phyloP scores from a whole-genome alignment of 2,888 invertebrate species.

The Mellilla xanthometata region DNA sequence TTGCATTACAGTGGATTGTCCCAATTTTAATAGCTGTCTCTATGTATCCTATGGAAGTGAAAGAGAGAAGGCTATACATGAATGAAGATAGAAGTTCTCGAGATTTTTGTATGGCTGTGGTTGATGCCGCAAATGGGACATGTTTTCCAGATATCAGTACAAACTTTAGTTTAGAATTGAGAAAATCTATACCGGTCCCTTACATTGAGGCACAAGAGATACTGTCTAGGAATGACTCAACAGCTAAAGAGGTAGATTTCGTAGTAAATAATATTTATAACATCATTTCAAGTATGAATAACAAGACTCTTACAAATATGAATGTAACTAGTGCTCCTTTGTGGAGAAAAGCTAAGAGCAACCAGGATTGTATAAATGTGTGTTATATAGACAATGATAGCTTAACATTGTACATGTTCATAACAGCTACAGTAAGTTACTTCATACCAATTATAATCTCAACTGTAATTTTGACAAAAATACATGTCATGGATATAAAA shows the following conservation, averaged over 20 bases:
- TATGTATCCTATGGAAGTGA: conserved; percentile 65
- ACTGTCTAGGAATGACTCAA: conserved; percentile 36
- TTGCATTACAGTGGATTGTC: conserved; percentile 63
- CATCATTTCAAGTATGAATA: conserved; percentile 54
- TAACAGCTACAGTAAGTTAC: conserved; percentile 58
- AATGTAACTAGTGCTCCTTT: conserved; percentile 46
- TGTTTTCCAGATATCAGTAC: conserved; percentile 37
- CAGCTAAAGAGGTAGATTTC: conserved; percentile 42
- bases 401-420: conserved; percentile 63
- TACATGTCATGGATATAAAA: conserved; percentile 59
- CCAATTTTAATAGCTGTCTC: conserved; percentile 59
- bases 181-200: conserved; percentile 42
- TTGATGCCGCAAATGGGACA: conserved; percentile 49
- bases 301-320: conserved; percentile 41
- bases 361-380: conserved; percentile 56
- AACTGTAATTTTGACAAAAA: conserved; percentile 65
- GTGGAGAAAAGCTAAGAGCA: conserved; percentile 45
- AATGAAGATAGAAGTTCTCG: conserved; percentile 41
- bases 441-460: conserved; percentile 74
- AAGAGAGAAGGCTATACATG: conserved; percentile 42
- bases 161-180: conserved; percentile 44
- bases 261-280: conserved; percentile 59
- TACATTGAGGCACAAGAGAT: conserved; percentile 54
- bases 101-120: conserved; percentile 57
- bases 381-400: conserved; percentile 66